Evolutionary conservation across 2,113 vertebrate genomes (phyloP).

Genomic region (Poicephalus meyeri): DNA sequence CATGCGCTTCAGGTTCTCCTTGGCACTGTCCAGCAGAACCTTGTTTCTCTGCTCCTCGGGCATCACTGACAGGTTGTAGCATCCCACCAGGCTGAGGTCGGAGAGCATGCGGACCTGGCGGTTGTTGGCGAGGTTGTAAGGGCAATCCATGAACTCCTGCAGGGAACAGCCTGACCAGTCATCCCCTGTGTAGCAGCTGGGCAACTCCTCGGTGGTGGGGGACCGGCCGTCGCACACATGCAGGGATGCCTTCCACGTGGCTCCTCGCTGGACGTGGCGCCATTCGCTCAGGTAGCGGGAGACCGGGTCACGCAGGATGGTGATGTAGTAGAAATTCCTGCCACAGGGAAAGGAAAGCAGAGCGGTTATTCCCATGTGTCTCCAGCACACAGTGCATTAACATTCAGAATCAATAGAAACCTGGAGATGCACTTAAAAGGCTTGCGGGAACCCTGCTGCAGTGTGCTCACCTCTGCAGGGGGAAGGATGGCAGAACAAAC

Average conservation of each 20-base stretch:
- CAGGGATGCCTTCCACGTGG: constrained; percentile 94
- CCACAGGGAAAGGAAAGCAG: constrained; percentile 40
- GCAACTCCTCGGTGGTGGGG: constrained; percentile 90
- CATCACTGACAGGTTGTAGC: constrained; percentile 95
- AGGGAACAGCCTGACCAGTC: constrained; percentile 96
- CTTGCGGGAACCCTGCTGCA: not conserved
- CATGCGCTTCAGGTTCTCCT: constrained; percentile 92
- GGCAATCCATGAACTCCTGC: constrained; percentile 96
- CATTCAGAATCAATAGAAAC: not conserved
- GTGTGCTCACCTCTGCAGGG: not conserved
- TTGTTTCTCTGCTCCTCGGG: constrained; percentile 89
- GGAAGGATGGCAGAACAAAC: not conserved
- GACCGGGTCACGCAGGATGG: constrained; percentile 93
- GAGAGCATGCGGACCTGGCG: constrained; percentile 97
- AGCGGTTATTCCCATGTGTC: not conserved
- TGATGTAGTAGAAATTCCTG: constrained; percentile 97
- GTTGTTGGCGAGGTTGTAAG: constrained; percentile 96
- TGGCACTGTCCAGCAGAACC: constrained; percentile 92
- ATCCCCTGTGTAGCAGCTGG: constrained; percentile 91
- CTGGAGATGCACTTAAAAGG: not conserved
- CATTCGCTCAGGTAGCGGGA: constrained; percentile 96
- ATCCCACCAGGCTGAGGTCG: constrained; percentile 93
- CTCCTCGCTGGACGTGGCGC: constrained; percentile 95
- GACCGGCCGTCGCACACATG: constrained; percentile 93
- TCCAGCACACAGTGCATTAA: not conserved